Conservation (phyloP, 2,113 vertebrate species). For the Notarius quadriscutis region DNA sequence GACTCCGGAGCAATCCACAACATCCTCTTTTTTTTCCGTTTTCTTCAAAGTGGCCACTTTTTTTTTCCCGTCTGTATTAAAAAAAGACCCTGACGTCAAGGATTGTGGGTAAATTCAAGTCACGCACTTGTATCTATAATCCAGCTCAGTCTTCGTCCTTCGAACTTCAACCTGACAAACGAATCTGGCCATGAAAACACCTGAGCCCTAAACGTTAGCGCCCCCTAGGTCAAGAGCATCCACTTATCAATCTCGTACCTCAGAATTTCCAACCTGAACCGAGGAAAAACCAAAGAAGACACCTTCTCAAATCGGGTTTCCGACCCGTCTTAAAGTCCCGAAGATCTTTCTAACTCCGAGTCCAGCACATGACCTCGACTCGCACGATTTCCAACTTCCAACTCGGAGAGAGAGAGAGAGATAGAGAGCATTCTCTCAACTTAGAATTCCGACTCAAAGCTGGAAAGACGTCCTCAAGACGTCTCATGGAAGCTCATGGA, state of each 20-base stretch:
- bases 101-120: constrained; percentile 11
- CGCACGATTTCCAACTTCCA: no score
- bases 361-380: no score
- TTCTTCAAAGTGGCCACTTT: no score
- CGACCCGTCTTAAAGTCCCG: no score
- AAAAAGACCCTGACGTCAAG: not conserved
- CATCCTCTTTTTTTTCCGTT: not conserved
- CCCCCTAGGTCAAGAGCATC: not conserved
- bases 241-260: not conserved
- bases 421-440: no score
- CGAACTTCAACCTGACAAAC: not conserved
- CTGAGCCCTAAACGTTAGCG: not conserved
- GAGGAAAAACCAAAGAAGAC: no score
- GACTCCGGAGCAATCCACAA: not conserved
- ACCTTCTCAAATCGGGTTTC: not conserved
- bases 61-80: constrained; percentile 6
- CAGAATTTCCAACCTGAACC: not conserved
- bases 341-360: no score
- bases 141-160: no score
- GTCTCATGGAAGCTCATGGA: no score
- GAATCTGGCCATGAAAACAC: not conserved
- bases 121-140: not conserved
- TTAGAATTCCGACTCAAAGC: no score
- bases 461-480: no score
- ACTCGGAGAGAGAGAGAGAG: no score